phyloP scores from a whole-genome alignment of 2,888 invertebrate genomes.

The Dione vanillae region DNA sequence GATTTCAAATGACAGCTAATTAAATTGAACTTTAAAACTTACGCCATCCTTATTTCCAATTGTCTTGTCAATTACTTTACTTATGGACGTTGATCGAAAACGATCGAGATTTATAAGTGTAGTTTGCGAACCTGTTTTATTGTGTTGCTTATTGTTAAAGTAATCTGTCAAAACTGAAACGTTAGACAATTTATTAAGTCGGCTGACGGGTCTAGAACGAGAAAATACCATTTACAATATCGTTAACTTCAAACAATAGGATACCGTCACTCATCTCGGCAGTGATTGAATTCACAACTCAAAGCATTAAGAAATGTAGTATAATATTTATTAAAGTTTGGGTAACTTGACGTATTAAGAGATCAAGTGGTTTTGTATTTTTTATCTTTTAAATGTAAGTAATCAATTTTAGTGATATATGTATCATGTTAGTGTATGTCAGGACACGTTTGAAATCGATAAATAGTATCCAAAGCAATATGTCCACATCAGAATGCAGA shows the following conservation, averaged over 20 bases:
- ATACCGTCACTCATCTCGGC: neutral
- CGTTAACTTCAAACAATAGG: constrained; percentile 7
- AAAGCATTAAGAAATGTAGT: neutral
- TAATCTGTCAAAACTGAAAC: constrained; percentile 20
- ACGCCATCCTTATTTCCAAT: constrained; percentile 8
- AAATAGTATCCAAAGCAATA: constrained; percentile 19
- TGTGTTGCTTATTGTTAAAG: constrained; percentile 5
- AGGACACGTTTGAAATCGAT: constrained; percentile 12
- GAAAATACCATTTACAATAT: constrained; percentile 24
- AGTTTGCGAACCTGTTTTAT: constrained; percentile 16
- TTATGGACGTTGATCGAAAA: constrained; percentile 18
- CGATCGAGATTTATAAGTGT: constrained; percentile 24
- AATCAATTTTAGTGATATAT: constrained; percentile 1
- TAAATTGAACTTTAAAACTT: constrained; percentile 35
- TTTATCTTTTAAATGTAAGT: neutral
- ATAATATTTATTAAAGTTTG: constrained; percentile 5
- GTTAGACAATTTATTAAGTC: constrained; percentile 18
- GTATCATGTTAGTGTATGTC: constrained; percentile 6
- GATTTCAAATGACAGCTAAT: constrained; percentile 37
- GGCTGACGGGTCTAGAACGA: constrained; percentile 10
- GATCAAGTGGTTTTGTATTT: too few relatives aligned
- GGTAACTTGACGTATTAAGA: too few relatives aligned
- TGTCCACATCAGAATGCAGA: constrained; percentile 16
- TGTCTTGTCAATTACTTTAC: constrained; percentile 26
- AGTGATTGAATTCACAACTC: constrained; percentile 12